phyloP scores from a whole-genome alignment of 2,113 vertebrate species.

The Chaetorhynchus papuensis region DNA sequence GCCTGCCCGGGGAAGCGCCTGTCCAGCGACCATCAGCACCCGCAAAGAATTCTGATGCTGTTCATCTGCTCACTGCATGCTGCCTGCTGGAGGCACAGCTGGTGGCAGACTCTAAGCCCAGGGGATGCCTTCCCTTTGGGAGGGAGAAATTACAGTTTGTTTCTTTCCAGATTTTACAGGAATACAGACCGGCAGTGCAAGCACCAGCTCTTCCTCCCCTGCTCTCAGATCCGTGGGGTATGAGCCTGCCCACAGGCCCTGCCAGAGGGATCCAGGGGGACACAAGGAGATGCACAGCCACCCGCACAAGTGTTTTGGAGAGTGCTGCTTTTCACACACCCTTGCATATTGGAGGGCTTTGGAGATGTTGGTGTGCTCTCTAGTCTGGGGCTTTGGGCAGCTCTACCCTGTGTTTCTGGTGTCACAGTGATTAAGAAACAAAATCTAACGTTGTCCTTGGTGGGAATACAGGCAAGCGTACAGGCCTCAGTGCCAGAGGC shows the following conservation, averaged over 20 bases:
- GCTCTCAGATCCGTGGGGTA: fast-evolving
- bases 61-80: fast-evolving
- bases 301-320: neutral
- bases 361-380: neutral
- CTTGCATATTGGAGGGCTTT: neutral
- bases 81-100: neutral
- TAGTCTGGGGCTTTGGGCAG: neutral
- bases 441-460: constrained; percentile 38
- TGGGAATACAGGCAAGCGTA: neutral
- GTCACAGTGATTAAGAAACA: constrained; percentile 49
- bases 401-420: neutral
- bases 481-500: constrained; percentile 16
- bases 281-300: neutral
- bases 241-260: neutral
- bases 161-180: neutral
- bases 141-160: neutral
- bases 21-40: neutral
- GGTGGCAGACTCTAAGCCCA: neutral
- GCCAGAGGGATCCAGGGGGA: neutral
- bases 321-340: neutral
- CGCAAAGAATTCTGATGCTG: neutral
- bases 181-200: neutral
- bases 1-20: neutral
- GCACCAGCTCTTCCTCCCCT: neutral
- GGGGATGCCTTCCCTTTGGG: neutral